Conservation (phyloP, 2,888 invertebrate species). For the Torymus texanus region DNA sequence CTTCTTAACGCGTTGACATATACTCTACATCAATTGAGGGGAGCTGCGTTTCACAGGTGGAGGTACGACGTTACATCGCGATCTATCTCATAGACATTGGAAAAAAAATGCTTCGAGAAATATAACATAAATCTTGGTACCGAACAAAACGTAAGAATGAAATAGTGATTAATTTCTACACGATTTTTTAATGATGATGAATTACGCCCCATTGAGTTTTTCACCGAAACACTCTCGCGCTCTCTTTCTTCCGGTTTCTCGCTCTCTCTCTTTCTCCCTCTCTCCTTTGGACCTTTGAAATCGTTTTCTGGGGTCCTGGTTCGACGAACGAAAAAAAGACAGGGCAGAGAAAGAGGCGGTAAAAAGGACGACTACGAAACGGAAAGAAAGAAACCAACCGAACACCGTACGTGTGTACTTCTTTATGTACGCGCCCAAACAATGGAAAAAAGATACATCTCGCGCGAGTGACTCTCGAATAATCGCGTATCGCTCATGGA, state of each 20-base stretch:
- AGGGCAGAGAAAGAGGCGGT: slow-evolving; percentile 19
- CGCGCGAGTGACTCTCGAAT: slow-evolving; percentile 50
- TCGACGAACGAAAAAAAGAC: slow-evolving; percentile 24
- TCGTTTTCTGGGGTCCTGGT: slow-evolving; percentile 44
- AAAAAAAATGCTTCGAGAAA: slow-evolving; percentile 11
- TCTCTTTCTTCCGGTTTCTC: background rate
- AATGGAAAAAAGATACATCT: slow-evolving; percentile 56
- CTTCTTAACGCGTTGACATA: slow-evolving; percentile 23
- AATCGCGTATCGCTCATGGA: slow-evolving; percentile 51
- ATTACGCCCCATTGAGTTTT: slow-evolving; percentile 51
- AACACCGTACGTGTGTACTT: slow-evolving; percentile 47
- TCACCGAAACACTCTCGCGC: slow-evolving; percentile 36
- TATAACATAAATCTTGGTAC: slow-evolving; percentile 28
- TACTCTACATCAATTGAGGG: slow-evolving; percentile 21
- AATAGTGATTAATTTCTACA: slow-evolving; percentile 49
- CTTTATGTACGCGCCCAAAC: slow-evolving; percentile 54
- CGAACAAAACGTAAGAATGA: slow-evolving; percentile 17
- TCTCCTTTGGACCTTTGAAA: slow-evolving; percentile 55
- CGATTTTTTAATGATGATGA: slow-evolving; percentile 55
- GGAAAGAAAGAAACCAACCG: slow-evolving; percentile 48
- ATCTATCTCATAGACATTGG: slow-evolving; percentile 21
- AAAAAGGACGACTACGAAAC: slow-evolving; percentile 33
- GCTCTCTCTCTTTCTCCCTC: slow-evolving; percentile 4
- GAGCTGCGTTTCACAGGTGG: background rate
- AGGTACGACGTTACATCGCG: slow-evolving; percentile 13